phyloP scores from a whole-genome alignment of 2,797 vertebrate species.

The Diplodus puntazzo region DNA sequence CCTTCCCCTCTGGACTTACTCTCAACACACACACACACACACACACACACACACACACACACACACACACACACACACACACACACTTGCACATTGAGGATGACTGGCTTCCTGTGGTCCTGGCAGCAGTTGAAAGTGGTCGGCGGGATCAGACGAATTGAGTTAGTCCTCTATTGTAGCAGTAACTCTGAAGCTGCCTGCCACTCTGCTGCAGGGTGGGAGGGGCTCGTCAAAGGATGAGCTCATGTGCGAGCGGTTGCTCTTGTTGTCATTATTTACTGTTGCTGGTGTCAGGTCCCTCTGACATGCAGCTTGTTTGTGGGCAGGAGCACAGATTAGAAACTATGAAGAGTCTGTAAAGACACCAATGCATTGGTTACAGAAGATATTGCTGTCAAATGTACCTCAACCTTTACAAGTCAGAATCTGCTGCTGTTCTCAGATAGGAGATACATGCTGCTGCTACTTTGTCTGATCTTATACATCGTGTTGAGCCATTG shows the following conservation, averaged over 20 bases:
- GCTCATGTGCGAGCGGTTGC: conserved; percentile 76
- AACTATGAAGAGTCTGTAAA: conserved; percentile 24
- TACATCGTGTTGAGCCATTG: not conserved
- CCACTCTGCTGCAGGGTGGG: conserved; percentile 74
- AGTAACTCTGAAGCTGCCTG: conserved; percentile 80
- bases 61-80: conserved; percentile 41
- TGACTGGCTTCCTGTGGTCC: conserved; percentile 81
- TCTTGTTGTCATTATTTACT: conserved; percentile 63
- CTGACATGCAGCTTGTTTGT: conserved; percentile 49
- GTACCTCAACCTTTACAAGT: conserved; percentile 2
- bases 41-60: conserved; percentile 39
- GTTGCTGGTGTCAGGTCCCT: conserved; percentile 43
- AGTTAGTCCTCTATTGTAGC: conserved; percentile 82
- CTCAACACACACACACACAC: conserved; percentile 40
- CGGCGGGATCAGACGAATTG: conserved; percentile 74
- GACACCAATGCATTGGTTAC: conserved; percentile 8
- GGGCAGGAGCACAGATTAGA: conserved; percentile 35
- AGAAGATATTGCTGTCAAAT: conserved; percentile 20
- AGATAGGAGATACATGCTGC: not conserved
- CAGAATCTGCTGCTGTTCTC: conserved; percentile 6
- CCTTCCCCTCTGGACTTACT: conserved; percentile 75
- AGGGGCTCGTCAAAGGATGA: conserved; percentile 80
- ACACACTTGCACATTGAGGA: conserved; percentile 57
- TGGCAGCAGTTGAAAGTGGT: conserved; percentile 87
- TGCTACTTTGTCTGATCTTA: not conserved